phyloP scores from a whole-genome alignment of 2,888 invertebrate genomes.

The Mythimna impura region DNA sequence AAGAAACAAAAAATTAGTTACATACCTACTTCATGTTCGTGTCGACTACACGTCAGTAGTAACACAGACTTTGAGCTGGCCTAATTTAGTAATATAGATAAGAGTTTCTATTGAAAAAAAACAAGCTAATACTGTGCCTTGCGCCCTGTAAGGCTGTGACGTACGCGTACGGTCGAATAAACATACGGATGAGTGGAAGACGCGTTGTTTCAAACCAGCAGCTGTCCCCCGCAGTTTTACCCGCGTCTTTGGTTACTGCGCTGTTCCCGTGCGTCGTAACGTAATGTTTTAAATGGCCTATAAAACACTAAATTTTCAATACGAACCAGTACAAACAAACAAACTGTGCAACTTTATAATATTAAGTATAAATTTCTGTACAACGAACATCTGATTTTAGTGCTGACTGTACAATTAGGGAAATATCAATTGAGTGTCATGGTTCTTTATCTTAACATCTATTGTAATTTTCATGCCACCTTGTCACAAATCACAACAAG shows the following conservation, averaged over 20 bases:
- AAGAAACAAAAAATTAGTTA: not conserved
- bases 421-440: not conserved
- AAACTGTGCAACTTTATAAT: no score
- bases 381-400: no score
- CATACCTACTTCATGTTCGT: not conserved
- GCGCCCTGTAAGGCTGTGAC: not conserved
- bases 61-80: not conserved
- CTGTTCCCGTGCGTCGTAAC: no score
- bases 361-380: no score
- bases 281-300: no score
- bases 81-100: not conserved
- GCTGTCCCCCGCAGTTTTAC: no score
- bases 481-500: slow-evolving; percentile 9
- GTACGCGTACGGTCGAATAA: not conserved
- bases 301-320: no score
- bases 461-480: not conserved
- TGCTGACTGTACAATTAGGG: not conserved
- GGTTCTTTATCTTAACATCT: not conserved
- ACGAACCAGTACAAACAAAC: no score
- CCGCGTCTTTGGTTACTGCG: no score
- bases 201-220: not conserved
- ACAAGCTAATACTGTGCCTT: not conserved
- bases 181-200: not conserved
- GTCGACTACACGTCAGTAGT: not conserved
- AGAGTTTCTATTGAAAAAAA: not conserved